These are phyloP conservation scores for Dryobotodes eremita DNA, from an alignment of 2,888 invertebrate species.

Conservation along the genomic window DNA sequence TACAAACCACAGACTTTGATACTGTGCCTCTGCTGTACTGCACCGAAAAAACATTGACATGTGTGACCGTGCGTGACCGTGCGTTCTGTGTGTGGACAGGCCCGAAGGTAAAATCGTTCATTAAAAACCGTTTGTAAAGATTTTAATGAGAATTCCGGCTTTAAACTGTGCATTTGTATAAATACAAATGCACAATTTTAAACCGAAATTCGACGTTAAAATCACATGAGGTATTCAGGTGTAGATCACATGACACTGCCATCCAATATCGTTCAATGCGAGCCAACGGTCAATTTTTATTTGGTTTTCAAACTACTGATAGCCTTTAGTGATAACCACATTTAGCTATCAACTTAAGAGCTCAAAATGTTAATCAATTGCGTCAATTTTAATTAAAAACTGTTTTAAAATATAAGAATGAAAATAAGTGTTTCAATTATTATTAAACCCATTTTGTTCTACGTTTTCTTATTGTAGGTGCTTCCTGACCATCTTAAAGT, in stretches of 20 bases:
- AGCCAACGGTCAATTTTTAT: not conserved
- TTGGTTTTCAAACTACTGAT: conserved; percentile 1
- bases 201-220: too few relatives aligned
- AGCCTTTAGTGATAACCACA: conserved; percentile 38
- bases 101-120: not conserved
- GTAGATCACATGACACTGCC: not conserved
- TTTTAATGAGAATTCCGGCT: too few relatives aligned
- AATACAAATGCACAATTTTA: not conserved
- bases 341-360: conserved; percentile 22
- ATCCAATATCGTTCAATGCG: not conserved
- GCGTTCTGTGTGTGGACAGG: not conserved
- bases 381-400: conserved; percentile 20
- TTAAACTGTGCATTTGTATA: too few relatives aligned
- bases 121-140: too few relatives aligned
- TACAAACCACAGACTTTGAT: not conserved
- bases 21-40: not conserved
- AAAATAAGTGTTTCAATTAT: not conserved
- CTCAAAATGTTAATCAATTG: conserved; percentile 18
- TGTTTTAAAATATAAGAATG: not conserved
- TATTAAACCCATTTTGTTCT: not conserved
- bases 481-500: not conserved
- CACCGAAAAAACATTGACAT: not conserved
- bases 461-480: not conserved
- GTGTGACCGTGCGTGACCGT: not conserved
- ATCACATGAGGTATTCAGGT: not conserved